These are phyloP conservation scores for Dicentrarchus labrax DNA, from an alignment of 2,113 vertebrate genomes.

Conservation along the genomic window DNA sequence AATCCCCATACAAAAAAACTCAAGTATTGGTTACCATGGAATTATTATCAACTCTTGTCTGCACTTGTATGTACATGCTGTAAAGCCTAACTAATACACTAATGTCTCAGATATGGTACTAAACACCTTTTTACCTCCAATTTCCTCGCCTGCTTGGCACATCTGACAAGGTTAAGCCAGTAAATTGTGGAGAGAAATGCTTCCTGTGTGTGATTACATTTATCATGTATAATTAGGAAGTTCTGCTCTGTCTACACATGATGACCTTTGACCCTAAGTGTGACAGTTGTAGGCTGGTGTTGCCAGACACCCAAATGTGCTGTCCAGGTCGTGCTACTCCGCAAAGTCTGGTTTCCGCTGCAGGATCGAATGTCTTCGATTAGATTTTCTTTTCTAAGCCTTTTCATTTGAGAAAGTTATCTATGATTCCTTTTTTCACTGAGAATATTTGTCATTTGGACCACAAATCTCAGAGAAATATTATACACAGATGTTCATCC, in stretches of 20 bases:
- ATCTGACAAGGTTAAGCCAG: constrained; percentile 85
- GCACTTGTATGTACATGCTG: neutral
- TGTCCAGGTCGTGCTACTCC: constrained; percentile 54
- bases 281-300: constrained; percentile 69
- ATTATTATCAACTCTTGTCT: neutral
- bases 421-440: neutral
- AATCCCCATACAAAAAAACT: neutral
- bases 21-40: neutral
- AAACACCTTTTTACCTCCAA: constrained; percentile 76
- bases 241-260: constrained; percentile 76
- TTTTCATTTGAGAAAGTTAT: constrained; percentile 16
- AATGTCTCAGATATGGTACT: constrained; percentile 5
- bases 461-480: neutral
- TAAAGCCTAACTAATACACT: neutral
- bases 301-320: constrained; percentile 70
- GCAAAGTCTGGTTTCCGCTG: constrained; percentile 54
- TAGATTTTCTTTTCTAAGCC: constrained; percentile 23
- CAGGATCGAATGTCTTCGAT: constrained; percentile 25
- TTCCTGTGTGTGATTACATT: constrained; percentile 81
- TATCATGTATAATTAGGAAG: constrained; percentile 82
- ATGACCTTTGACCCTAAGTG: constrained; percentile 74
- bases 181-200: constrained; percentile 71
- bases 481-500: neutral
- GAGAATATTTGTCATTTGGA: neutral
- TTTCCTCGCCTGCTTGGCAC: constrained; percentile 85